phyloP scores from a whole-genome alignment of 2,113 vertebrate genomes.

The Phaetusa simplex region DNA sequence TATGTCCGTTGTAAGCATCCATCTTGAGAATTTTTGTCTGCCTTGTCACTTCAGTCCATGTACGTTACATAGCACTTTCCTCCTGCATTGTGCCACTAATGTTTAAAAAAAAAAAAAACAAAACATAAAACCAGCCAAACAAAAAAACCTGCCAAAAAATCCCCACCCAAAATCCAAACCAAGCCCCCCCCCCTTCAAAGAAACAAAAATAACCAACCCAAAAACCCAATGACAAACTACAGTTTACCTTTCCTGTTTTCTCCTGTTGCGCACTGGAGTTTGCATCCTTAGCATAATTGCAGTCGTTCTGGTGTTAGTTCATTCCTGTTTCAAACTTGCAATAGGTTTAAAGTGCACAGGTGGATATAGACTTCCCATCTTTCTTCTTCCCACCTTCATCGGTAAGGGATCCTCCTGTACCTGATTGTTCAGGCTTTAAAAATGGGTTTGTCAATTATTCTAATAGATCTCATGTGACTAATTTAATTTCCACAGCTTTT shows the following conservation, averaged over 20 bases:
- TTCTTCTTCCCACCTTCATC: background rate
- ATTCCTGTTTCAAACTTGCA: background rate
- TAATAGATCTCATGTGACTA: background rate
- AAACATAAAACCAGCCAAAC: background rate
- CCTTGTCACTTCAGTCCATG: background rate
- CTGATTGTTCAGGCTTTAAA: background rate
- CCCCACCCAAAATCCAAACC: background rate
- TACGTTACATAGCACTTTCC: background rate
- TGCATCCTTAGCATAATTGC: background rate
- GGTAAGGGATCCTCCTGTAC: background rate
- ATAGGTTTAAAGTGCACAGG: background rate
- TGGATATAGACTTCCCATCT: background rate
- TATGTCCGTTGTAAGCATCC: background rate
- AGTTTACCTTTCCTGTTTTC: background rate
- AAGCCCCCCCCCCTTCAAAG: background rate
- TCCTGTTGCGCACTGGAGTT: background rate
- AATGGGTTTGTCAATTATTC: background rate
- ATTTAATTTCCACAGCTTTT: background rate
- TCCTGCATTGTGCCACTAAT: background rate
- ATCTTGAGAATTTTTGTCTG: background rate
- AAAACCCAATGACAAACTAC: background rate
- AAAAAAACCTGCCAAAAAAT: background rate
- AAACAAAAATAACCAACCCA: background rate
- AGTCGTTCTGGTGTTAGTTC: background rate
- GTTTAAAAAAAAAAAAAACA: background rate